These are phyloP conservation scores for Batillaria attramentaria DNA, from an alignment of 1,140 invertebrate genomes.

Conservation along the genomic window DNA sequence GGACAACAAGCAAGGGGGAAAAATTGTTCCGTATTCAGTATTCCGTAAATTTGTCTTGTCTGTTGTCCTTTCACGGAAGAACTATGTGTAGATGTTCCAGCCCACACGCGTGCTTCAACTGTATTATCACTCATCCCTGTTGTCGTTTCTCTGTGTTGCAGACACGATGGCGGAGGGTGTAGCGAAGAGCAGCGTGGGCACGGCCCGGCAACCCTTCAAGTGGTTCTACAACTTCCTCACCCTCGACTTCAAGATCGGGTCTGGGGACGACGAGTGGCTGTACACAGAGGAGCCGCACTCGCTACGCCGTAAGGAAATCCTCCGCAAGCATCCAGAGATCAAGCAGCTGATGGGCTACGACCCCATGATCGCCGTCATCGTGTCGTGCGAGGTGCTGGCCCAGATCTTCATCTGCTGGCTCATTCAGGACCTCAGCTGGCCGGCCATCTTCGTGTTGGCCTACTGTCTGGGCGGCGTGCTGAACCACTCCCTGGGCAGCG, in stretches of 20 bases:
- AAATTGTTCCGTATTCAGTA: too few relatives aligned
- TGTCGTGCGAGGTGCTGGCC: conserved; percentile 50
- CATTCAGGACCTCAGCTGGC: conserved; percentile 63
- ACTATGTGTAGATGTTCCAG: too few relatives aligned
- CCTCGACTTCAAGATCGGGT: conserved; percentile 40
- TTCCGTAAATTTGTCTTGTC: neutral
- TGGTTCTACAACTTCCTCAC: conserved; percentile 52
- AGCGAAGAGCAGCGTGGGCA: neutral
- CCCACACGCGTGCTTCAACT: too few relatives aligned
- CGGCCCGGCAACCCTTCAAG: conserved; percentile 23
- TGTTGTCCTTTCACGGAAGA: too few relatives aligned
- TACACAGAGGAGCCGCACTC: conserved; percentile 68
- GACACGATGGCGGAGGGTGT: conserved; percentile 8
- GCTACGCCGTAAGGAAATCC: conserved; percentile 62
- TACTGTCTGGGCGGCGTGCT: conserved; percentile 68
- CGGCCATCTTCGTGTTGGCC: conserved; percentile 55
- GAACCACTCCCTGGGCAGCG: conserved; percentile 70
- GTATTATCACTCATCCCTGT: too few relatives aligned
- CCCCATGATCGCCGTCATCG: conserved; percentile 61
- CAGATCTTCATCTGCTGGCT: conserved; percentile 63
- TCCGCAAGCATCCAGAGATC: conserved; percentile 70
- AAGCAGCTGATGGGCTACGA: conserved; percentile 71
- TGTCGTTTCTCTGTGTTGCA: neutral
- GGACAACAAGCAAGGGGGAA: too few relatives aligned
- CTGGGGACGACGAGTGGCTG: conserved; percentile 56